Percentiles rank a stretch among this genome's conserved stretches.
Conservation (phyloP, 2,113 vertebrate genomes). For the Eidolon helvum region DNA sequence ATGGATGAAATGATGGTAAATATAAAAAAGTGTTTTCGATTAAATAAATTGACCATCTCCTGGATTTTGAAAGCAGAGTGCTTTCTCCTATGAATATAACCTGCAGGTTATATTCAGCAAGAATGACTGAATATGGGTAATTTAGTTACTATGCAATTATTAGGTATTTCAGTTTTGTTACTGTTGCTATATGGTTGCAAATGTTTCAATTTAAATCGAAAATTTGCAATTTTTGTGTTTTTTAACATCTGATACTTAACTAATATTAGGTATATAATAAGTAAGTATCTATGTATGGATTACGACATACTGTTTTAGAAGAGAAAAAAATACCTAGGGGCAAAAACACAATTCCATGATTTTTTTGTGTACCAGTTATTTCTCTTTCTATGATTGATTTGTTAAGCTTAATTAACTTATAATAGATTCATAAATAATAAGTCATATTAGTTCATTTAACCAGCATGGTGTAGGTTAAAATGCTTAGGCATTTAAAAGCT, state of each 20-base stretch:
- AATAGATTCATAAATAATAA: background rate
- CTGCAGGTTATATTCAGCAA: background rate
- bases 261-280: background rate
- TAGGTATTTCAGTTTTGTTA: slow-evolving; percentile 21
- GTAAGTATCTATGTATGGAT: background rate
- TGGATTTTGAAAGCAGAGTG: slow-evolving; percentile 20
- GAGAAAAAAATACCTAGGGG: background rate
- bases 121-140: background rate
- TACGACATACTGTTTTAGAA: background rate
- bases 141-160: background rate
- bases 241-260: background rate
- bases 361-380: background rate
- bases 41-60: background rate
- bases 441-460: background rate
- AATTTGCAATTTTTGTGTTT: background rate
- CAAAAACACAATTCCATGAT: background rate
- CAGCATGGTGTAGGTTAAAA: background rate
- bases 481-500: background rate
- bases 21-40: background rate
- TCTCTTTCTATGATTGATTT: background rate
- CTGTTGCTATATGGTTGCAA: background rate
- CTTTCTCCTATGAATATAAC: slow-evolving; percentile 2
- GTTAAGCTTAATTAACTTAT: background rate
- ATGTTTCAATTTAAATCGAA: background rate
- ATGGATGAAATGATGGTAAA: background rate